phyloP scores from a whole-genome alignment of 2,797 vertebrate species.

The Buceros bicornis region DNA sequence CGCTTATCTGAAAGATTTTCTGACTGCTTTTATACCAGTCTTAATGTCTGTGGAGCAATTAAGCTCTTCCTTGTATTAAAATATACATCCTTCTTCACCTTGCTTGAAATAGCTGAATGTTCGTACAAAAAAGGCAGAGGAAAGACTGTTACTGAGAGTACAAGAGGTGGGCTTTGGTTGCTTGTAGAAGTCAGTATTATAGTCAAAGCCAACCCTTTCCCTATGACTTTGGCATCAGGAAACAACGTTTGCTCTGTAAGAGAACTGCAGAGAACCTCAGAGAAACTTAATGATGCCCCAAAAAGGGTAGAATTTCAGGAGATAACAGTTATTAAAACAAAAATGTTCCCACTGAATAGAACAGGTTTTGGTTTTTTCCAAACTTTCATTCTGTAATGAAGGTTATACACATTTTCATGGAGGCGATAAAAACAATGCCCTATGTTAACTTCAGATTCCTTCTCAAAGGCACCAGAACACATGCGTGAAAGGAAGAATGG shows the following conservation, averaged over 20 bases:
- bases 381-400: background rate
- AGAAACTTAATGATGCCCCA: background rate
- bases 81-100: background rate
- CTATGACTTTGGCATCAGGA: background rate
- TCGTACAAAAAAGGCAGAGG: background rate
- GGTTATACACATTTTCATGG: background rate
- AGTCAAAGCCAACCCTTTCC: background rate
- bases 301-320: background rate
- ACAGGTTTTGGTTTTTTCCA: background rate
- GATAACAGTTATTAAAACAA: background rate
- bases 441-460: background rate
- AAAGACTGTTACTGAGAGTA: background rate
- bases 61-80: background rate
- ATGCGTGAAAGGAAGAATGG: background rate
- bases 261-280: background rate
- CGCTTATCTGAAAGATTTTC: background rate
- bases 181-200: background rate
- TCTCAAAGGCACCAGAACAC: background rate
- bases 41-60: background rate
- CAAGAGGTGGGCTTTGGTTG: background rate
- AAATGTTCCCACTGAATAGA: background rate
- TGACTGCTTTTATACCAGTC: background rate
- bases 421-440: background rate
- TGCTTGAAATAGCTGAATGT: background rate
- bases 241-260: background rate